A percentile compares a stretch with the other conserved stretches of the same genome.
phyloP scores from a whole-genome alignment of 2,113 vertebrate species.

The Eurystomus gularis region DNA sequence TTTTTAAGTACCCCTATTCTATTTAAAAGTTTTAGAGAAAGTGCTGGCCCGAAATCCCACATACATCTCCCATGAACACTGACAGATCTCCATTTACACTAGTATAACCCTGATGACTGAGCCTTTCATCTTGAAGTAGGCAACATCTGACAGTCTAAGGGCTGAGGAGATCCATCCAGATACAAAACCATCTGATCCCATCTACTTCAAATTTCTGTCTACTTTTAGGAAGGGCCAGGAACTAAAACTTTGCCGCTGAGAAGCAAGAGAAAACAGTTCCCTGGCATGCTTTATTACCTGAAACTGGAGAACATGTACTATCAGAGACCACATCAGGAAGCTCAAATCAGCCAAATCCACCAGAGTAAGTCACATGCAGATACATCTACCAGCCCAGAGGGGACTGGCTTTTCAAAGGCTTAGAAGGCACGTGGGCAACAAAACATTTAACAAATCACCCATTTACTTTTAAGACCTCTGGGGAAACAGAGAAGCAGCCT shows the following conservation, averaged over 20 bases:
- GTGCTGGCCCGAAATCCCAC: background rate
- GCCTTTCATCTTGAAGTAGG: background rate
- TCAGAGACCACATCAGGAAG: background rate
- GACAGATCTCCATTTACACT: background rate
- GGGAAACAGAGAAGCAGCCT: background rate
- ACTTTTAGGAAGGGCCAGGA: background rate
- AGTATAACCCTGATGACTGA: background rate
- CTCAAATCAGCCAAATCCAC: background rate
- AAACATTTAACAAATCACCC: fast-evolving
- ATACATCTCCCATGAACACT: background rate
- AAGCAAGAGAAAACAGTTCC: background rate
- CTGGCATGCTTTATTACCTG: background rate
- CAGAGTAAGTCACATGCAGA: background rate
- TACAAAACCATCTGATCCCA: background rate
- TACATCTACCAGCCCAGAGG: background rate
- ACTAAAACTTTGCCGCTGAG: background rate
- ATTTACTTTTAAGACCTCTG: background rate
- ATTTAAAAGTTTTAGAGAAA: background rate
- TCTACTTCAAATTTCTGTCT: background rate
- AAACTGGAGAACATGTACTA: background rate
- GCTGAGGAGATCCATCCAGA: background rate
- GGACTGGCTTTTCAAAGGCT: background rate
- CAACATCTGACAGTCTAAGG: background rate
- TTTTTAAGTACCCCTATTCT: background rate
- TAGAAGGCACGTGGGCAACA: background rate